Conservation (phyloP, 2,888 invertebrate genomes). For the Hypolimnas misippus region DNA sequence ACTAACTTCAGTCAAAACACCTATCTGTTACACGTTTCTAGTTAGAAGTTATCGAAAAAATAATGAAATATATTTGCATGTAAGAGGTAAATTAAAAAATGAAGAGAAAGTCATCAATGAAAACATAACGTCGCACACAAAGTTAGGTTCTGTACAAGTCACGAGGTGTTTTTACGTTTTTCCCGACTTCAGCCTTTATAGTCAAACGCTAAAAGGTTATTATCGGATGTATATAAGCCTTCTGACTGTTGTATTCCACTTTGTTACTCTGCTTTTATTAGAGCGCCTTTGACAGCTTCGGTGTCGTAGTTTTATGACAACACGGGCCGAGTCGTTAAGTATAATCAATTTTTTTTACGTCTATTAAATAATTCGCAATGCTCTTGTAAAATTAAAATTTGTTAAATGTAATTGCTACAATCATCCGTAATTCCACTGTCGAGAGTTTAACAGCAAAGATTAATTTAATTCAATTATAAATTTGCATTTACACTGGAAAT, state of each 20-base stretch:
- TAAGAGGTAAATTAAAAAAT: conserved; percentile 44
- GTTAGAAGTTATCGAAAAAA: conserved; percentile 25
- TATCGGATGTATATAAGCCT: conserved; percentile 32
- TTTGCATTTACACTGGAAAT: conserved; percentile 53
- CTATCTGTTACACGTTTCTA: background rate
- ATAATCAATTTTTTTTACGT: conserved; percentile 60
- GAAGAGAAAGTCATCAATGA: conserved; percentile 46
- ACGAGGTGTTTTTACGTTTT: conserved; percentile 24
- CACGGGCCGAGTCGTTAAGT: conserved; percentile 52
- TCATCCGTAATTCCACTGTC: conserved; percentile 26
- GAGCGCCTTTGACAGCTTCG: conserved; percentile 66
- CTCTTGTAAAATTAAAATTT: conserved; percentile 31
- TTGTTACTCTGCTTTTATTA: conserved; percentile 70
- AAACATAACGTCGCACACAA: conserved; percentile 45
- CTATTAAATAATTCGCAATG: conserved; percentile 37
- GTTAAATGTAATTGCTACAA: conserved; percentile 31
- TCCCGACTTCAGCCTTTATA: conserved; percentile 28
- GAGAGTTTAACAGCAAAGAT: conserved; percentile 59
- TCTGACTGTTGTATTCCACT: conserved; percentile 58
- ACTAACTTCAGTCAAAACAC: too few relatives aligned
- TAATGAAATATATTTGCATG: conserved; percentile 39
- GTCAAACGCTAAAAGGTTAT: conserved; percentile 21
- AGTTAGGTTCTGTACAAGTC: conserved; percentile 38
- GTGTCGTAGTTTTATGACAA: conserved; percentile 66
- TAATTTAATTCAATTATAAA: conserved; percentile 76